These are phyloP conservation scores for Drosophila paranaensis DNA, from an alignment of 2,888 invertebrate species.

Conservation along the genomic window DNA sequence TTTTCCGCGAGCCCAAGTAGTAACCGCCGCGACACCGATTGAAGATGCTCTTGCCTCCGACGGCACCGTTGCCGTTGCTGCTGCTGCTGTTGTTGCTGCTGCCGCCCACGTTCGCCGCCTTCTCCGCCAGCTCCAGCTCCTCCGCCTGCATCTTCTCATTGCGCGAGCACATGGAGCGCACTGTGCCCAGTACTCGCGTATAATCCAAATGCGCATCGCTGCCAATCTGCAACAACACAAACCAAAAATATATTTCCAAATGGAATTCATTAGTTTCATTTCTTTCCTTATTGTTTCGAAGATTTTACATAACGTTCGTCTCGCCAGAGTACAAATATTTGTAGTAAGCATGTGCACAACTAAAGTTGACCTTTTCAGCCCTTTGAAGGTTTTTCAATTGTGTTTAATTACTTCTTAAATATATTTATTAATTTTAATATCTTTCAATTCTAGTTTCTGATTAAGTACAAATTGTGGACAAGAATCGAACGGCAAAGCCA, in stretches of 20 bases:
- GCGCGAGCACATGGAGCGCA: conserved; percentile 87
- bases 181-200: conserved; percentile 86
- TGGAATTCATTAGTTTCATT: conserved; percentile 6
- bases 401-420: neutral
- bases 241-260: neutral
- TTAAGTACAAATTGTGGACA: neutral
- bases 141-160: conserved; percentile 86
- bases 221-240: conserved; percentile 69
- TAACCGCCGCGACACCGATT: conserved; percentile 81
- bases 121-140: conserved; percentile 62
- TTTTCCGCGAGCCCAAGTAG: conserved; percentile 87
- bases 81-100: conserved; percentile 17
- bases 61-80: conserved; percentile 14
- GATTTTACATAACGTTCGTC: neutral
- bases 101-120: conserved; percentile 65
- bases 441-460: neutral
- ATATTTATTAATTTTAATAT: neutral
- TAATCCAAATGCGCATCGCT: conserved; percentile 84
- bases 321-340: neutral
- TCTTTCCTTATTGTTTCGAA: neutral
- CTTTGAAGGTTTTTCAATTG: neutral
- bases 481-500: too few species aligned
- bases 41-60: conserved; percentile 13
- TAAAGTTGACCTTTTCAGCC: neutral
- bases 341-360: conserved; percentile 24